Evolutionary conservation across 1,140 invertebrate species (phyloP), one percentile per base, ranked within the genome.

Genomic region (Hestina assimilis): DNA sequence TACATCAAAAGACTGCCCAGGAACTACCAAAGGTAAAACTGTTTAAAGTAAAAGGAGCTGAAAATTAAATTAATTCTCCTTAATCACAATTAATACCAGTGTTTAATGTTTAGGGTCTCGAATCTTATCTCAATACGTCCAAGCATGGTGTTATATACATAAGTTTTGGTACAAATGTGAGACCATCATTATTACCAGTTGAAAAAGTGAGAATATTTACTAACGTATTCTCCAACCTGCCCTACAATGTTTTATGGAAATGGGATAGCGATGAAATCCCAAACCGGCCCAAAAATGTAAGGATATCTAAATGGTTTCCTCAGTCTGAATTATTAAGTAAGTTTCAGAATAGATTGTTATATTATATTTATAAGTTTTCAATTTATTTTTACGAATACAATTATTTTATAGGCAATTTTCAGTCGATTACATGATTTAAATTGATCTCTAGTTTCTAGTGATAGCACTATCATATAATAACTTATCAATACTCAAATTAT

Each of bases 81-180:
- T 9, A 9, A 29, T 29, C 8, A 9, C n/a, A n/a, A n/a, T n/a
- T n/a, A n/a, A n/a, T n/a, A n/a, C n/a, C n/a, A n/a, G n/a, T n/a
- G n/a, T 84, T 91, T 26, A 72, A 72, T 71, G 7, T 72, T 9
- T 20, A 79, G 79, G 86, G 91, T 43, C 63, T 93, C 9, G 62
- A 90, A 63, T 61, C 86, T n/a, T 90, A 89, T 38, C 53, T 93
- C 9, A 88, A 91, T 24, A 82, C 89, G 6, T 74, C 89, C 24
- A 66, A 89, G 19, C 48, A 77, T 19, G 92, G 92, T 1, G 90
- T 91, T 0, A 90, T 93, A 29, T 91, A 92, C 47, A 91, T 93
- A 59, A 92, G 91, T 64, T 80, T 93, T 52, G 92, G 92, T 1
- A 89, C 90, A 8, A 91, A 89, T 42, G 61, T 91, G 0, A 83